A percentile compares a stretch with the other conserved stretches of the same genome.
Conservation (phyloP, 1,140 invertebrate species). For the Drosophila orosa region DNA sequence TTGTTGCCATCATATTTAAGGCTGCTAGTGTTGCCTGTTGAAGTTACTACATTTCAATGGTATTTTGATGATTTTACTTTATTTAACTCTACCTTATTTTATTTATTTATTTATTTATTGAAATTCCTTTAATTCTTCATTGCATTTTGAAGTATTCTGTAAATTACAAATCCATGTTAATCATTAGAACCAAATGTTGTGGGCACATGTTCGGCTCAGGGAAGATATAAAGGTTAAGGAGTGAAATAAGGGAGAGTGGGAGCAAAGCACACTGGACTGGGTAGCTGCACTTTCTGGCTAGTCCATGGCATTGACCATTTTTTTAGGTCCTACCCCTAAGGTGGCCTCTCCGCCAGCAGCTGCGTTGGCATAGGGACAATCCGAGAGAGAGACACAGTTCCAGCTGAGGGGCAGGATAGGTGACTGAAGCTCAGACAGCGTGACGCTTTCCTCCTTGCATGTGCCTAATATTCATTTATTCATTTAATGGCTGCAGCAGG, state of each 20-base stretch:
- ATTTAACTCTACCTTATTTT: too few relatives aligned
- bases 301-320: conserved; percentile 44
- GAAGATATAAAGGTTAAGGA: not conserved
- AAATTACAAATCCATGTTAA: not conserved
- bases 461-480: conserved; percentile 20
- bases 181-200: not conserved
- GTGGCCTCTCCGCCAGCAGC: conserved; percentile 37
- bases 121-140: not conserved
- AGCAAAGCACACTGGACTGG: not conserved
- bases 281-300: conserved; percentile 27
- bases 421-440: conserved; percentile 43
- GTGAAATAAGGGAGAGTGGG: not conserved
- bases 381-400: not conserved
- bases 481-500: conserved; percentile 26
- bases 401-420: conserved; percentile 1
- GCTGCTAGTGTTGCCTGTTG: not conserved
- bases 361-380: conserved; percentile 55
- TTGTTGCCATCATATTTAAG: not conserved
- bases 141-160: not conserved
- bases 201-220: conserved; percentile 1
- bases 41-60: not conserved
- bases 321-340: conserved; percentile 28
- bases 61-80: not conserved
- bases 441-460: conserved; percentile 43
- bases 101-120: not conserved